Percentiles rank a stretch among this genome's conserved stretches.
These are phyloP conservation scores for Lutjanus erythropterus DNA, from an alignment of 2,113 vertebrate species.

Conservation along the genomic window DNA sequence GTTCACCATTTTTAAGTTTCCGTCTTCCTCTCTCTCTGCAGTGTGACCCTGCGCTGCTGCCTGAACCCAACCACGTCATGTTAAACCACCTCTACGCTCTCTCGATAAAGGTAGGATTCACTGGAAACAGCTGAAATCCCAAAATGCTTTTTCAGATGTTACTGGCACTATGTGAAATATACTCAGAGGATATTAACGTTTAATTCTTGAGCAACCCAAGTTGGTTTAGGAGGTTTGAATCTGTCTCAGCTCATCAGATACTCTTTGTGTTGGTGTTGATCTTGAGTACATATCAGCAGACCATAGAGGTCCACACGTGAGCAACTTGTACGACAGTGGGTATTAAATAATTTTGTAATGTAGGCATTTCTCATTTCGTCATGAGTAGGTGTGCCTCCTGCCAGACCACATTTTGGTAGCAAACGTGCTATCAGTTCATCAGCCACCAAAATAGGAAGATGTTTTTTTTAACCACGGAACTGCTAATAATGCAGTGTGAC, in stretches of 20 bases:
- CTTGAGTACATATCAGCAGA: too few species aligned
- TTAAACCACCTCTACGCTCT: constrained; percentile 97
- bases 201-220: not conserved
- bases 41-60: constrained; percentile 97
- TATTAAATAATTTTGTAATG: too few species aligned
- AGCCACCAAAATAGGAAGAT: too few species aligned
- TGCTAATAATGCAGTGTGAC: not conserved
- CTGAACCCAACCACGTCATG: constrained; percentile 99
- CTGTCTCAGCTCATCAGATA: not conserved
- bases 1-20: not conserved
- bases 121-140: not conserved
- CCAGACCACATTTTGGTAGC: too few species aligned
- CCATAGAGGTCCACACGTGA: too few species aligned
- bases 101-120: constrained; percentile 93
- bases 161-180: not conserved
- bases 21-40: constrained; percentile 59
- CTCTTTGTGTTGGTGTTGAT: too few species aligned
- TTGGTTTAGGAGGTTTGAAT: not conserved
- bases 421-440: too few species aligned
- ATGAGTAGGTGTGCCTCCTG: too few species aligned
- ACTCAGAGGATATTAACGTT: too few species aligned
- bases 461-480: too few species aligned
- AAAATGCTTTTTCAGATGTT: not conserved
- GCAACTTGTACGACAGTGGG: too few species aligned
- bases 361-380: too few species aligned